A percentile compares a stretch with the other conserved stretches of the same genome.
These are phyloP conservation scores for Elephas maximus DNA, from an alignment of 2,113 vertebrate genomes.

Conservation along the genomic window DNA sequence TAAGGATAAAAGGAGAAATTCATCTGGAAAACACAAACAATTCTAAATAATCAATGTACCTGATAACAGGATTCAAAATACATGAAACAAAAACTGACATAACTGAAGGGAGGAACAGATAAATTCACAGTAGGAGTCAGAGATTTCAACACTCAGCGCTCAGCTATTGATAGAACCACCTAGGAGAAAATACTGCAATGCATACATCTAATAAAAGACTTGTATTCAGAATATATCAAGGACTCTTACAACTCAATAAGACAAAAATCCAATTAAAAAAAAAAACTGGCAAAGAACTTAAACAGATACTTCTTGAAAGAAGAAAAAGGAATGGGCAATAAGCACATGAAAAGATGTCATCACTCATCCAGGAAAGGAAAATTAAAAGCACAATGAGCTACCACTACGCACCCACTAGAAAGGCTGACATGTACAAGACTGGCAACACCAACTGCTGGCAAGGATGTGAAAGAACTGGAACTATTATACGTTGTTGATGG, in stretches of 20 bases:
- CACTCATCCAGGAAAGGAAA: background rate
- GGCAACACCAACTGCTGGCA: background rate
- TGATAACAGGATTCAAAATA: background rate
- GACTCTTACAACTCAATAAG: constrained; percentile 28
- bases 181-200: constrained; percentile 2
- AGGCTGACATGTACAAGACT: background rate
- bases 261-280: background rate
- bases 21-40: background rate
- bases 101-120: background rate
- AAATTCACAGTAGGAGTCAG: background rate
- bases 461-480: background rate
- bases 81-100: background rate
- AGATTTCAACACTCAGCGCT: background rate
- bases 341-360: background rate
- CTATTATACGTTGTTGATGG: background rate
- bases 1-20: background rate
- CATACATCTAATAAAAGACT: background rate
- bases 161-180: background rate
- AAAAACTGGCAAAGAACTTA: background rate
- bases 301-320: background rate
- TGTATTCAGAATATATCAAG: background rate
- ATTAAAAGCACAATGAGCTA: background rate
- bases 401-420: background rate
- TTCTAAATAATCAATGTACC: background rate
- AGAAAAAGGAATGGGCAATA: background rate